A percentile compares a stretch with the other conserved stretches of the same genome.
Evolutionary conservation across 2,888 invertebrate species (phyloP).

Genomic region (Caprella mutica): DNA sequence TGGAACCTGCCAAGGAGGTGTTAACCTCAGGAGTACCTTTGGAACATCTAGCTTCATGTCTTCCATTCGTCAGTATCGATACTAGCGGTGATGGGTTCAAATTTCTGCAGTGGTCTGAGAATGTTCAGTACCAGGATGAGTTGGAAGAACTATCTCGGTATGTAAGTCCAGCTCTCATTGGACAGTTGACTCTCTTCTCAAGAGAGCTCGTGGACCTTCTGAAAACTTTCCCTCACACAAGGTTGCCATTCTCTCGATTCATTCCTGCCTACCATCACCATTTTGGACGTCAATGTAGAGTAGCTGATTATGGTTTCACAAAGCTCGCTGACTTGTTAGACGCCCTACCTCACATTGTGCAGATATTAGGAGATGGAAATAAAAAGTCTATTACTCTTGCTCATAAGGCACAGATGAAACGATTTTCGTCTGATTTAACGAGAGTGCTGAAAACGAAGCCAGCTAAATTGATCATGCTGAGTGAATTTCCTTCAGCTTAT

Average conservation of each 20-base stretch:
- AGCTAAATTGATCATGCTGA: constrained; percentile 55
- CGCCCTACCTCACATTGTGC: constrained; percentile 72
- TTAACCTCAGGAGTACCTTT: too few relatives aligned
- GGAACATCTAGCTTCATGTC: constrained; percentile 77
- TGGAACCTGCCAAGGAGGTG: too few relatives aligned
- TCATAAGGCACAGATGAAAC: constrained; percentile 71
- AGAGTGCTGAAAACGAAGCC: constrained; percentile 71
- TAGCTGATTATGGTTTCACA: constrained; percentile 92
- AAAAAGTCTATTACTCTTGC: constrained; percentile 76
- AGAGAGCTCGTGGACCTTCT: constrained; percentile 76
- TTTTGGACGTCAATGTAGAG: constrained; percentile 87
- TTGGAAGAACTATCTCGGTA: constrained; percentile 42
- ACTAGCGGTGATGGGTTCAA: constrained; percentile 42
- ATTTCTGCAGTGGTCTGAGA: constrained; percentile 41
- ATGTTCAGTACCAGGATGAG: constrained; percentile 19
- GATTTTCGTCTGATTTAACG: constrained; percentile 82
- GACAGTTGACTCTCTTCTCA: constrained; percentile 66
- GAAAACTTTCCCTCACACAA: constrained; percentile 66
- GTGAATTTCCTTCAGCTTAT: constrained; percentile 60
- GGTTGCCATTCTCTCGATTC: constrained; percentile 69
- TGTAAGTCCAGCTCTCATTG: constrained; percentile 53
- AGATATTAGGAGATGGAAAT: constrained; percentile 81
- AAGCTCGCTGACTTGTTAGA: constrained; percentile 81
- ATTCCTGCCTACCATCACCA: constrained; percentile 94
- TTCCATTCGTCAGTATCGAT: constrained; percentile 55